These are phyloP conservation scores for Pithys albifrons DNA, from an alignment of 2,113 vertebrate species.

Conservation along the genomic window DNA sequence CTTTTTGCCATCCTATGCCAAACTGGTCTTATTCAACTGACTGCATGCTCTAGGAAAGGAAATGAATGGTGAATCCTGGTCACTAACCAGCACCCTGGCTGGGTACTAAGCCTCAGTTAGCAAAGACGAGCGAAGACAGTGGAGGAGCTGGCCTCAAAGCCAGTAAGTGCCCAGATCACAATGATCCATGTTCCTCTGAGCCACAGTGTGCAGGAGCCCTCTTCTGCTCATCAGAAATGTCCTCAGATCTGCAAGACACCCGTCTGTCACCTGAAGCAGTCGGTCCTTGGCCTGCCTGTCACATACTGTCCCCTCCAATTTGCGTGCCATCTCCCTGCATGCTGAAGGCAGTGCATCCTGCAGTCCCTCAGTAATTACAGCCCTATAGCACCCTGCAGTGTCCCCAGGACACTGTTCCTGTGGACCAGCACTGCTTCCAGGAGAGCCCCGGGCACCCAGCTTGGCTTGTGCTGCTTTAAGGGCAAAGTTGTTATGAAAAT, in stretches of 20 bases:
- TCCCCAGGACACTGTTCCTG: not conserved
- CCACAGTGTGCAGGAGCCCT: not conserved
- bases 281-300: not conserved
- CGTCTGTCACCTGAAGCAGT: not conserved
- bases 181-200: rapidly evolving
- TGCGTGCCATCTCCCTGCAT: rapidly evolving
- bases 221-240: not conserved
- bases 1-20: not conserved
- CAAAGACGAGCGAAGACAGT: not conserved
- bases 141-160: not conserved
- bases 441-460: not conserved
- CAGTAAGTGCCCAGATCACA: not conserved
- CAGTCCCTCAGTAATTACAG: not conserved
- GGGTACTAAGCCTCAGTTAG: not conserved
- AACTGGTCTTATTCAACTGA: not conserved
- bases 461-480: not conserved
- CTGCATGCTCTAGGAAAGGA: not conserved
- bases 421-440: not conserved
- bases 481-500: not conserved
- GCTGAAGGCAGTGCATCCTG: not conserved
- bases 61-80: not conserved
- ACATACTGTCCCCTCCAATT: not conserved
- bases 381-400: not conserved
- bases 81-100: not conserved
- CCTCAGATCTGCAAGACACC: not conserved